These are phyloP conservation scores for Drosophila novamexicana DNA, from an alignment of 1,140 invertebrate genomes.

Conservation along the genomic window DNA sequence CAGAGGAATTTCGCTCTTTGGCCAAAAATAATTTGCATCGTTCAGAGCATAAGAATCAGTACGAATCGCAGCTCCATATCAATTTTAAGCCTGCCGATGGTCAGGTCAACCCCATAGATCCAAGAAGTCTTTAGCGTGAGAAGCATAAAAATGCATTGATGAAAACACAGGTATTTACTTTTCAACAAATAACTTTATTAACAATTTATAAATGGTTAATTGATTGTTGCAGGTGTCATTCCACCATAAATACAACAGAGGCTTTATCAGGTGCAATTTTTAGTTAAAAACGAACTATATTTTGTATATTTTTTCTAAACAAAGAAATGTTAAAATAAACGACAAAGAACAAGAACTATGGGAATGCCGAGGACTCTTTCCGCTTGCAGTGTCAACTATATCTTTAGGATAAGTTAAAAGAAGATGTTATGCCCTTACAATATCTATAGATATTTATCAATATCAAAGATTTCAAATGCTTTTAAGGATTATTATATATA, in stretches of 20 bases:
- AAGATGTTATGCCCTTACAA: too few species aligned
- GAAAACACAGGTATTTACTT: neutral
- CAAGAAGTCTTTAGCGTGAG: conserved; percentile 21
- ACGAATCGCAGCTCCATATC: conserved; percentile 47
- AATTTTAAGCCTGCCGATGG: conserved; percentile 68
- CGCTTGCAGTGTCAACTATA: neutral
- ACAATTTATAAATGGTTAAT: conserved; percentile 2
- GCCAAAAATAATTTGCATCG: conserved; percentile 71
- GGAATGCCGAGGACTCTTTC: neutral
- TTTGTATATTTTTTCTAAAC: neutral
- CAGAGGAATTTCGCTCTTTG: conserved; percentile 60
- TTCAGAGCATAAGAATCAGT: conserved; percentile 58
- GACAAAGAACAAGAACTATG: neutral
- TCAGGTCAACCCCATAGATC: conserved; percentile 64
- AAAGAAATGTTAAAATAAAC: neutral
- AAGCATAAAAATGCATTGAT: neutral
- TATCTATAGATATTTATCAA: too few species aligned
- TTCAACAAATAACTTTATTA: conserved; percentile 8
- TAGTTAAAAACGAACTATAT: conserved; percentile 15
- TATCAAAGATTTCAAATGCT: too few species aligned
- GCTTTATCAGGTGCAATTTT: conserved; percentile 29
- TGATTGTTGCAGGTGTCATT: neutral
- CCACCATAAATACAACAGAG: neutral
- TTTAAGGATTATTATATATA: too few species aligned
- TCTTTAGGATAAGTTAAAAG: neutral